Conservation (phyloP, 2,113 vertebrate genomes). For the Crotalus viridis region DNA sequence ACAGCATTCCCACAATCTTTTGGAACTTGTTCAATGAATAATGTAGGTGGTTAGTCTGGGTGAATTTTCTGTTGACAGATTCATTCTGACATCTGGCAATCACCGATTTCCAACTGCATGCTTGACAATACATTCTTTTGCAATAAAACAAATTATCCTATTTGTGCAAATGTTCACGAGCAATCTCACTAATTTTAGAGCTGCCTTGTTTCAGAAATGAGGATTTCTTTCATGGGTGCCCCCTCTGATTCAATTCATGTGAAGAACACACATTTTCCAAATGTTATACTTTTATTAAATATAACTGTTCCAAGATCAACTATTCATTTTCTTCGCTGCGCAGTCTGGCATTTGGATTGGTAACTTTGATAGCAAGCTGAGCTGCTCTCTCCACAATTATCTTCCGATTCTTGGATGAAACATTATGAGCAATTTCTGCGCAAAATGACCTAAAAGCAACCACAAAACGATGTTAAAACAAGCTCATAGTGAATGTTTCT, state of each 20-base stretch:
- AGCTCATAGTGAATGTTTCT: not conserved
- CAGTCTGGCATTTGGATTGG: slow-evolving; percentile 95
- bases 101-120: not conserved
- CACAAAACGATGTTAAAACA: not conserved
- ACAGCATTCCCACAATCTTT: not conserved
- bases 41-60: not conserved
- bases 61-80: not conserved
- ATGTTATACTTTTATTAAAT: slow-evolving; percentile 74
- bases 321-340: slow-evolving; percentile 96
- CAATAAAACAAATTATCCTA: not conserved
- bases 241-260: not conserved
- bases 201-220: not conserved
- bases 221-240: not conserved
- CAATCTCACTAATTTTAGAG: not conserved
- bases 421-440: slow-evolving; percentile 97
- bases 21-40: not conserved
- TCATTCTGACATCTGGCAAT: not conserved
- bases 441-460: slow-evolving; percentile 82
- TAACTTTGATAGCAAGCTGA: slow-evolving; percentile 97
- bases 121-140: not conserved
- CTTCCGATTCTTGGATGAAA: slow-evolving; percentile 98
- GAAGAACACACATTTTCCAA: not conserved
- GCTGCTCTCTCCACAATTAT: slow-evolving; percentile 93
- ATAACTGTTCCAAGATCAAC: slow-evolving; percentile 11
- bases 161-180: not conserved